Evolutionary conservation across 1,140 invertebrate species (phyloP), one percentile per base, ranked within the genome.

Genomic region (Trypoxylus dichotomus): DNA sequence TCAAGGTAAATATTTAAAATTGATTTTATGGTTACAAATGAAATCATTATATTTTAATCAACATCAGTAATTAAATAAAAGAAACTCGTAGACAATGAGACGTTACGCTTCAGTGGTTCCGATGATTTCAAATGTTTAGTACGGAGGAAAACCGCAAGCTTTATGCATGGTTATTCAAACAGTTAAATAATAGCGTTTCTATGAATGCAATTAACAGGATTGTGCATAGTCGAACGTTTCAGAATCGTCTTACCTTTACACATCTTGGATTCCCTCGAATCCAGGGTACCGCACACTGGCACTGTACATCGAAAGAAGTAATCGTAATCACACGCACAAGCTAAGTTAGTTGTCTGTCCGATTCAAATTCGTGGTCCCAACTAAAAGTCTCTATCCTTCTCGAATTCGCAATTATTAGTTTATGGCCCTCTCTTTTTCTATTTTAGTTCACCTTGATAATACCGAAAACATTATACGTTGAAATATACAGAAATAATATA

Each of bases 361-460:
- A 68, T 24, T 68, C 60, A 71, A 68, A 77, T 58, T 72, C 41
- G 37, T 21, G 58, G 25, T 24, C 15, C 47, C 41, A 72, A 77
- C 58, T 71, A 77, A 77, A 19, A 32, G 11, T 68, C 60, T 77
- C 58, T 41, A 71, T 77, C 76, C 42, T 43, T 77, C 41, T 77
- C 24, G 24, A 24, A 25, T 77, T 6, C 76, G 10, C 58, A 41
- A 37, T 63, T 37, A 32, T 11, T 25, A 19, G n/a, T n/a, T 41
- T 71, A 41, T 77, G n/a, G n/a, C 76, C 76, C 63, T 77, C 76
- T 77, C 76, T 27, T 68, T 68, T 68, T 68, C 60, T 77, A 42
- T 77, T 71, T 77, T 77, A 77, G 76, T 77, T 77, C 76, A 77
- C 76, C 76, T 77, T 77, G 60, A 68, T 77, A 37, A 37, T 58